Base-by-base conservation (phyloP, 2,888 invertebrate genomes). In the Stramonita haemastoma region DNA sequence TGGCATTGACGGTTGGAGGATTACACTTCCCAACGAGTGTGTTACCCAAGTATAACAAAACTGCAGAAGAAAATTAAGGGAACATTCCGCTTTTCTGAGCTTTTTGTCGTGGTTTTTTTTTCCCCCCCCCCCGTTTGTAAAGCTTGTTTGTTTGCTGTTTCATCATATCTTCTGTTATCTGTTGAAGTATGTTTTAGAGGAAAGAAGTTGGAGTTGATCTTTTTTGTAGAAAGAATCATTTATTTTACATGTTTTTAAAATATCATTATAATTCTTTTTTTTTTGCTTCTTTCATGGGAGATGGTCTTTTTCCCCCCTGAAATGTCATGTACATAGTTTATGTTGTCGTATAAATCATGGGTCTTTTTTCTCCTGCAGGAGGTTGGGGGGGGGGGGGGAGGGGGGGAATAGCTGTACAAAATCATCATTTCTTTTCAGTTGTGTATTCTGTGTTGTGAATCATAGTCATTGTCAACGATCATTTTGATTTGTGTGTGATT, bases 371-470 rank as follows among this genome's bases (percentile, higher is more conserved):
- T 46, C 26, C 22, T 13, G 77, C 5, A 79, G 32, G 77, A 32
- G 32, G 77, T 5, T 13, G 77, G 32, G 77, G 4, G 77, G 77
- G 32, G 77, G 15, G 36, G 81, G 81, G 81, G 34, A 36, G 4
- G 36, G 36, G 22, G 81, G 81, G n/a, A 36, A 13, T 36, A 13
- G 46, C 26, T 26, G 26, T 66, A 26, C 17, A 66, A 66, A 46
- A 46, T 46, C 36, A 83, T 22, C 34, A 79, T 32, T 36, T 83
- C 46, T 83, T n/a, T 83, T 26, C 22, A 22, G 13, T 36, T 13
- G 2, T 83, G 36, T 83, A 46, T 83, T 83, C 81, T 83, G 86
- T 86, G 86, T 86, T 86, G 86, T 86, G 86, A 86, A n/a, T 86
- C n/a, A 15, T 85, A 29, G 26, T 57, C 17, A 22, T 15, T 66